Evolutionary conservation across 2,113 vertebrate genomes (phyloP), one percentile per base, ranked within the genome.

Genomic region (Suricata suricatta): DNA sequence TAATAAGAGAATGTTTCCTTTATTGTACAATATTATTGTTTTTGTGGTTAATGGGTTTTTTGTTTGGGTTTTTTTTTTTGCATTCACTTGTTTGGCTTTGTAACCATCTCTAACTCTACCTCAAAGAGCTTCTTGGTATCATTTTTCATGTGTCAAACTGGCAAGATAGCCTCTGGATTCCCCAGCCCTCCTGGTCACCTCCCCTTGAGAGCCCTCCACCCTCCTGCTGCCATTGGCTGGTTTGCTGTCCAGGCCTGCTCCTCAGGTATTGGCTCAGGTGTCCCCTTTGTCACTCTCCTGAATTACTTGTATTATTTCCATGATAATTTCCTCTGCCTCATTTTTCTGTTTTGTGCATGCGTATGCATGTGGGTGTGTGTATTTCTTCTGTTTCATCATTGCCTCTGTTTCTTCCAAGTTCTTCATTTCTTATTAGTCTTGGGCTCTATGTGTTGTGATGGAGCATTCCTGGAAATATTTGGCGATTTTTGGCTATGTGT

Each of bases 361-460:
- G 54, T 57, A 57, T 5, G 2, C 7, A 6, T 60, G 57, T 23
- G 57, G 57, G 57, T 23, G 21, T 60, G 21, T 23, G 21, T 60
- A 64, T 52, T 82, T 87, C 35, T 94, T 77, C 52, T 76, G 25
- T 16, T 90, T 50, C 21, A 72, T 79, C 47, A 52, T 47, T 79
- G 14, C 52, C 25, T 66, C 80, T 69, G 3, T 80, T 76, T 87
- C 64, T 92, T 64, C 27, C 19, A 79, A 72, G 23, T 90, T 82
- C 47, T 35, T 86, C 35, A 69, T 7, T 84, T 95, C 92, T 91
- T 90, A 52, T 47, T 66, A 33, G 7, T 96, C 68, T 94, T 90
- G 66, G 14, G 68, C 69, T 94, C 69, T 96, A 4, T n/a, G 19
- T 88, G 91, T 96, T 71, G 13, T 64, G 64, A 88, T 27, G 47